Base-by-base conservation (phyloP, 2,113 vertebrate genomes). In the Elachura formosa region DNA sequence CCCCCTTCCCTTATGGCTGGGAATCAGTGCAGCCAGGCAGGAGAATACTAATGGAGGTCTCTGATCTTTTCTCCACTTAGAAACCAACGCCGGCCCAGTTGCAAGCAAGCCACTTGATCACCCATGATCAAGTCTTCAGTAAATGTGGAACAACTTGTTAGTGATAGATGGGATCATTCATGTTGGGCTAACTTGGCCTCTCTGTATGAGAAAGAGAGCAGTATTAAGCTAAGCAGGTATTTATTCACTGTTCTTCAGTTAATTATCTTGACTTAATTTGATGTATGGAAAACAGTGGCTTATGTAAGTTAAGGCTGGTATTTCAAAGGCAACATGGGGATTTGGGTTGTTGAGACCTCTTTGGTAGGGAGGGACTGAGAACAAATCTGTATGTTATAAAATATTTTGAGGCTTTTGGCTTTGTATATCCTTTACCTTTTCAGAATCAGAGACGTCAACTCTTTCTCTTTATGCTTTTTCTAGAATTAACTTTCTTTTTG, bases 21-120 rank as follows among this genome's bases (percentile, higher is more conserved):
- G 78, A 95, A 68, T 78, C 36, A 34, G 58, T 36, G 51, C 51
- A 83, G 34, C 33, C 66, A 74, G 87, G 63, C 46, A 2, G 41
- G 26, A n/a, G 59, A 96, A 85, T 94, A 81, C 67, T 73, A 86
- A 91, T 94, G 75, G 78, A 31, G 40, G 31, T 45, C 79, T 90
- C 94, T 81, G 90, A 74, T 93, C 79, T 84, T 83, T 91, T 41
- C 68, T 93, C 11, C n/a, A 22, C 67, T 90, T 78, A 61, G 14
- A 78, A 81, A 84, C 90, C 66, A 64, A 41, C 3, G 4, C 75
- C 2, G 12, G 52, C 40, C 41, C 40, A 6, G 6, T 54, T 90
- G 90, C 1, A 3, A 89, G 77, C 51, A 55, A 90, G 55, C 14
- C 72, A 62, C 67, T 97, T 83, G 84, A 85, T 90, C 83, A 90